phyloP scores from a whole-genome alignment of 37 sponge, comb jelly and placozoan genomes.

The Chondrilla cf. caribensis region DNA sequence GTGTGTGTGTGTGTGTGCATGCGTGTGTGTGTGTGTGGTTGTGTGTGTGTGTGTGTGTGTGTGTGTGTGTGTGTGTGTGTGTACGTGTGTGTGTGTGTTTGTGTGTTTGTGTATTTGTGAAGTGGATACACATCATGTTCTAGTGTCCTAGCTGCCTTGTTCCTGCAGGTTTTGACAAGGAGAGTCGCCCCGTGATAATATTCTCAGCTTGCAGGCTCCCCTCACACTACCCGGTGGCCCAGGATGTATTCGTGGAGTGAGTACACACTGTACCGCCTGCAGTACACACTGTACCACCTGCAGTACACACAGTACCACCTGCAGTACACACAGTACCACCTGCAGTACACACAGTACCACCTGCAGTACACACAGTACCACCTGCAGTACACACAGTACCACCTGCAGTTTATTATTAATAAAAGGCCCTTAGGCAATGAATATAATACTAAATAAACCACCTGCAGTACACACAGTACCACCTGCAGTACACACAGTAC shows the following conservation, averaged over 20 bases:
- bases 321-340: too few species aligned
- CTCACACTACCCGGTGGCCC: slow-evolving; percentile 49
- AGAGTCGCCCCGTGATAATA: slow-evolving; percentile 64
- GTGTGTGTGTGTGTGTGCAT: slow-evolving; percentile 13
- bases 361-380: too few species aligned
- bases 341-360: too few species aligned
- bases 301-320: too few species aligned
- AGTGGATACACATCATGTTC: background rate
- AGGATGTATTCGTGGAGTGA: slow-evolving; percentile 58
- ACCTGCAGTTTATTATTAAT: too few species aligned
- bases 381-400: too few species aligned
- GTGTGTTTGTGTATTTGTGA: background rate
- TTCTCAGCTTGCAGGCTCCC: slow-evolving; percentile 70
- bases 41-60: background rate
- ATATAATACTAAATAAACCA: too few species aligned
- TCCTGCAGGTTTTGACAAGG: slow-evolving; percentile 53
- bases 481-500: too few species aligned
- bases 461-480: too few species aligned
- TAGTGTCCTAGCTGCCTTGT: background rate
- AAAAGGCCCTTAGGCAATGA: too few species aligned
- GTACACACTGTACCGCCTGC: too few species aligned
- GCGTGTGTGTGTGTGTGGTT: background rate
- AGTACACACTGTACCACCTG: too few species aligned
- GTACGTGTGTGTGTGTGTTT: background rate
- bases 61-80: background rate